phyloP scores from a whole-genome alignment of 2,113 vertebrate genomes.

The Rhipidura dahli region DNA sequence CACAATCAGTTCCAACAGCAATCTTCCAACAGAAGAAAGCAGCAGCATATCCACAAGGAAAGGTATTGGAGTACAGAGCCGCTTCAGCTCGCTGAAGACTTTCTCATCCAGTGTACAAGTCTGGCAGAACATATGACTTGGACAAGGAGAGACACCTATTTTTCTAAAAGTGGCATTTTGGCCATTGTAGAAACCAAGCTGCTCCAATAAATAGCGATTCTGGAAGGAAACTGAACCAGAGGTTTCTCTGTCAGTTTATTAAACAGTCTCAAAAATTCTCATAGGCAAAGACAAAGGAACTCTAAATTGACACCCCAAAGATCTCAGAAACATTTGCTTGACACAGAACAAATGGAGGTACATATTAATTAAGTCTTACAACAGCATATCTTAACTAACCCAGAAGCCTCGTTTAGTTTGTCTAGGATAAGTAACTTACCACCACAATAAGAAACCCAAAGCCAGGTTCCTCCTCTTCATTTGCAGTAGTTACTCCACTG shows the following conservation, averaged over 20 bases:
- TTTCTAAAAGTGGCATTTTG: not conserved
- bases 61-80: accelerated
- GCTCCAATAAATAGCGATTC: not conserved
- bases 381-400: not conserved
- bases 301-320: not conserved
- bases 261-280: not conserved
- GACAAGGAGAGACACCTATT: not conserved
- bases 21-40: not conserved
- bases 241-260: not conserved
- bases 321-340: not conserved
- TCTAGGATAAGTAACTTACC: not conserved
- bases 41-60: not conserved
- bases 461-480: not conserved
- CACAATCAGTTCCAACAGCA: not conserved
- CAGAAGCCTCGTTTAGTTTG: not conserved
- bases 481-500: not conserved
- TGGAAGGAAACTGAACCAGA: not conserved
- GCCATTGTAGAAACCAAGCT: not conserved
- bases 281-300: not conserved
- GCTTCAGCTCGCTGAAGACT: not conserved
- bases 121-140: not conserved
- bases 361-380: not conserved
- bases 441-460: not conserved
- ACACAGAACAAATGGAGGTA: not conserved
- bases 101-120: not conserved